phyloP scores from a whole-genome alignment of 2,888 invertebrate species.

The Camponotus fellah region DNA sequence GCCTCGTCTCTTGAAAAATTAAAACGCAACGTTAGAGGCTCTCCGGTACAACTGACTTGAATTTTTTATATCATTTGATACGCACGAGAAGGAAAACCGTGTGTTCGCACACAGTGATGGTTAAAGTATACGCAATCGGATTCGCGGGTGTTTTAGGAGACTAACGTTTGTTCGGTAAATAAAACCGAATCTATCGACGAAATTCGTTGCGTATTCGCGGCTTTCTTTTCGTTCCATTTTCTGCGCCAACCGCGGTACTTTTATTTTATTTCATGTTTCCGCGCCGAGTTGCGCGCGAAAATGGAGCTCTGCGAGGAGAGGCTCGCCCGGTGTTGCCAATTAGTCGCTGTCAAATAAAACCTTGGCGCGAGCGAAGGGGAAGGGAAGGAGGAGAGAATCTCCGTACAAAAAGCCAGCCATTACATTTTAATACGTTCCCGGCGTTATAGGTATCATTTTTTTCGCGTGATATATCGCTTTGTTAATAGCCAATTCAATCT shows the following conservation, averaged over 20 bases:
- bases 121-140: neutral
- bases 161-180: constrained; percentile 30
- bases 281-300: constrained; percentile 16
- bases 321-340: constrained; percentile 17
- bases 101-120: too few relatives aligned
- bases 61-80: neutral
- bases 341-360: constrained; percentile 37
- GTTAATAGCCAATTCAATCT: constrained; percentile 45
- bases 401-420: constrained; percentile 5
- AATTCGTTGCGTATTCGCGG: constrained; percentile 15
- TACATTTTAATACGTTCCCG: constrained; percentile 15
- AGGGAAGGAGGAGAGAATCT: constrained; percentile 2
- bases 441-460: neutral
- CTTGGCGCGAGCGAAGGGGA: neutral
- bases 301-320: constrained; percentile 23
- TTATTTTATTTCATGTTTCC: constrained; percentile 39
- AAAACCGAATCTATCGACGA: constrained; percentile 14
- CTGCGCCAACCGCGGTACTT: constrained; percentile 11
- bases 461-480: constrained; percentile 2
- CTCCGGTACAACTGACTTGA: neutral
- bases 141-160: constrained; percentile 11
- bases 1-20: neutral
- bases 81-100: neutral
- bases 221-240: constrained; percentile 2
- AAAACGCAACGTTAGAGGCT: neutral